Evolutionary conservation across 2,113 vertebrate species (phyloP), one percentile per base, ranked within the genome.

Genomic region (Camelus bactrianus): DNA sequence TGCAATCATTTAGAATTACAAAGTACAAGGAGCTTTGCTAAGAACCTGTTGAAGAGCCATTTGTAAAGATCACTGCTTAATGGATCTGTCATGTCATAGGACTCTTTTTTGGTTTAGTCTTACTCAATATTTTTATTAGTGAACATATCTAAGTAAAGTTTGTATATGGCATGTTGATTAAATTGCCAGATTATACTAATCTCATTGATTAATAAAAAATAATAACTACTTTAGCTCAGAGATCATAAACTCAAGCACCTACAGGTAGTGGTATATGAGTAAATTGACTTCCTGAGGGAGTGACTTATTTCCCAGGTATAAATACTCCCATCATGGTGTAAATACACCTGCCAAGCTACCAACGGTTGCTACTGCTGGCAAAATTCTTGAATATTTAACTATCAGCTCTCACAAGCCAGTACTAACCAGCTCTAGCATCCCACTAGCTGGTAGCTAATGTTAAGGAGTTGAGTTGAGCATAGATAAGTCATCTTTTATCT

Each of bases 51-150:
- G 65, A 94, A 88, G 52, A 88, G 54, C 12, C 11, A 32, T 19
- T 64, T 14, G 20, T 76, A 62, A 96, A 83, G 67, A 90, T 87
- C 58, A 86, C 16, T 69, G 62, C n/a, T 83, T 80, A 30, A 76
- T 85, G 20, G 19, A 52, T 62, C 64, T 54, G 9, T 42, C 35
- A 93, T 22, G 6, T 19, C 9, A 60, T 12, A 64, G 46, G 13
- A 52, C 19, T 85, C 56, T 67, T 93, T 30, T 94, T 69, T 69
- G 42, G n/a, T 84, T 24, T 19, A 80, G 19, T 91, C 28, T 94
- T 96, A 84, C 7, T 79, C 14, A 75, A 35, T 83, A 70, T 82
- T 95, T 92, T 91, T 75, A 94, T 89, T 69, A 96, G 70, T 56
- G 60, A 93, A 93, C 13, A 91, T 48, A 64, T 22, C 32, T 58